Evolutionary conservation across 2,888 invertebrate species (phyloP).

Genomic region (Cerceris ruficornis): DNA sequence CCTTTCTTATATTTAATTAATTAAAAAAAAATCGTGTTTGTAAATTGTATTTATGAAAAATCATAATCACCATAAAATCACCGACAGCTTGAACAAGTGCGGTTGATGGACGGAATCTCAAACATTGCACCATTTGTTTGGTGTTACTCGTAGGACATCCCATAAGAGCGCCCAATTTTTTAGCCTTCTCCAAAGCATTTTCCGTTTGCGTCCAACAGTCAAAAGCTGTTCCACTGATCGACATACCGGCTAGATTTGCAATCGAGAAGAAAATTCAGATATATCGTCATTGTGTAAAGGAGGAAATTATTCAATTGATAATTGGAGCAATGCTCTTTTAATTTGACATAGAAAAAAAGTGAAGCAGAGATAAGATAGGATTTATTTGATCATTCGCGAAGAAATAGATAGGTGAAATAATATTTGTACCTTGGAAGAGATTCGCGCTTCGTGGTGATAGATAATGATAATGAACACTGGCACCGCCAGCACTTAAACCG

Average conservation of each 20-base stretch:
- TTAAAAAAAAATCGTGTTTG: neutral
- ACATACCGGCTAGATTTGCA: constrained; percentile 83
- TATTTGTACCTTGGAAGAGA: constrained; percentile 69
- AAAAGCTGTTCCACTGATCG: constrained; percentile 88
- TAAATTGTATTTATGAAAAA: neutral
- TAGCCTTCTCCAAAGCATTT: constrained; percentile 84
- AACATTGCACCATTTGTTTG: constrained; percentile 85
- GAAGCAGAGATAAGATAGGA: neutral
- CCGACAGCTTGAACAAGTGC: constrained; percentile 84
- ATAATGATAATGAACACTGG: constrained; percentile 89
- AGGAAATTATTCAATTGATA: too few relatives aligned
- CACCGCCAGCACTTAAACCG: constrained; percentile 89
- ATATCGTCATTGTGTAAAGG: neutral
- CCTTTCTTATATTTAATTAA: neutral
- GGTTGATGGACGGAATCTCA: constrained; percentile 85
- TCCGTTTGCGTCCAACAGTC: constrained; percentile 81
- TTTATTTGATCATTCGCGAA: neutral
- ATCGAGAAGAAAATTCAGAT: neutral
- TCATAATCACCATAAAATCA: constrained; percentile 83
- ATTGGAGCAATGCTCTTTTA: too few relatives aligned
- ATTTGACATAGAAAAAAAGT: too few relatives aligned
- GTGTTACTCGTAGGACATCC: constrained; percentile 85
- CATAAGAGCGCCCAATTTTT: constrained; percentile 84
- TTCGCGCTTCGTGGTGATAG: constrained; percentile 86
- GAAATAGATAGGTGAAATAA: neutral